Evolutionary conservation across 2,113 vertebrate species (phyloP).

Genomic region (Speoplatyrhinus poulsoni): DNA sequence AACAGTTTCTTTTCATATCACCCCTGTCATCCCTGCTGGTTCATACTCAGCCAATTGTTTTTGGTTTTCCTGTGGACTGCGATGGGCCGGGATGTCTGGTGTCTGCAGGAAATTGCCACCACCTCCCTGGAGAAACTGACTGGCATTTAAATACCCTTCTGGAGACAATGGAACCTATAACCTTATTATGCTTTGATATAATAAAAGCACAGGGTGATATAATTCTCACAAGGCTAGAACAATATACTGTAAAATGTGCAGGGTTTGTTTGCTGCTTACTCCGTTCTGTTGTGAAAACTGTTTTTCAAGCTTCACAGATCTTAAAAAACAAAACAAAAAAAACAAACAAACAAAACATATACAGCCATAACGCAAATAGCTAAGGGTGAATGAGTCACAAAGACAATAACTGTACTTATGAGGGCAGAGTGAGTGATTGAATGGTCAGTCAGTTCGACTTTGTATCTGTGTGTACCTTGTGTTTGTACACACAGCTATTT

Average conservation of each 20-base stretch:
- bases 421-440: conserved; percentile 33
- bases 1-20: conserved; percentile 32
- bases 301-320: neutral
- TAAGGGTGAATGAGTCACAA: conserved; percentile 5
- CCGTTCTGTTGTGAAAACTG: neutral
- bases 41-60: conserved; percentile 53
- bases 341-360: neutral
- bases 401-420: conserved; percentile 46
- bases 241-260: neutral
- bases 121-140: conserved; percentile 45
- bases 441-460: conserved; percentile 2
- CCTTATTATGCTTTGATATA: conserved; percentile 3
- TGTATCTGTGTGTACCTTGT: conserved; percentile 17
- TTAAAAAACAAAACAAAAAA: neutral
- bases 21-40: conserved; percentile 14
- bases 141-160: conserved; percentile 33
- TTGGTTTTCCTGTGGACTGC: conserved; percentile 56
- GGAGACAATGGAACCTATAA: conserved; percentile 40
- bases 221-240: neutral
- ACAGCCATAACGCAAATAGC: neutral
- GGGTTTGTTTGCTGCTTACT: neutral
- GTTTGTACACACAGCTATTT: conserved; percentile 46
- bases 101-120: conserved; percentile 65
- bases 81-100: conserved; percentile 59
- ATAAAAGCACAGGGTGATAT: conserved; percentile 11